A percentile compares a stretch with the other conserved stretches of the same genome.
These are phyloP conservation scores for Phyllotis vaccarum DNA, from an alignment of 2,797 vertebrate genomes.

Conservation along the genomic window DNA sequence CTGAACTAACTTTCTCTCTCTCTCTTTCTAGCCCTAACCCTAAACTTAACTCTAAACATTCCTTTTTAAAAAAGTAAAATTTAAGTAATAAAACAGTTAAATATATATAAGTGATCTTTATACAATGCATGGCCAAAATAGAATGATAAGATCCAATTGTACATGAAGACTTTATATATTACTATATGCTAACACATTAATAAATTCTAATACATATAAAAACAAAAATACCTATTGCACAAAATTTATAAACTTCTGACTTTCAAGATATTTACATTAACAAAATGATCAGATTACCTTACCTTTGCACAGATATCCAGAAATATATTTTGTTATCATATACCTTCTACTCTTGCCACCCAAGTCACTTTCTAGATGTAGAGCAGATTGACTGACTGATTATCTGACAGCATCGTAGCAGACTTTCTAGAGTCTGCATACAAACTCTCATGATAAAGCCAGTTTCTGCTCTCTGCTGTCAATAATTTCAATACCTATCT, in stretches of 20 bases:
- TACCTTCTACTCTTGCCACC: neutral
- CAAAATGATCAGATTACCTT: neutral
- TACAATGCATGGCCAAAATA: neutral
- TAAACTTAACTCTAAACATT: neutral
- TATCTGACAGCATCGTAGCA: neutral
- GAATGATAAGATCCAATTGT: neutral
- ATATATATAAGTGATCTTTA: neutral
- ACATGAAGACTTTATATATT: too few relatives aligned
- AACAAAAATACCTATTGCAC: neutral
- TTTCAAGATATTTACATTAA: neutral
- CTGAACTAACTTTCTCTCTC: neutral
- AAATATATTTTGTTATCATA: neutral
- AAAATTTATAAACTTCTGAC: neutral
- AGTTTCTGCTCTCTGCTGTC: neutral
- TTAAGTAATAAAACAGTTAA: neutral
- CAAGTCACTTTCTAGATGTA: neutral
- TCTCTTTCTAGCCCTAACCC: too few relatives aligned
- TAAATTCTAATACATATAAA: neutral
- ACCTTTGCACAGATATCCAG: neutral
- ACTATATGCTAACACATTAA: neutral
- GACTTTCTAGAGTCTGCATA: neutral
- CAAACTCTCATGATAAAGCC: neutral
- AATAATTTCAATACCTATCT: neutral
- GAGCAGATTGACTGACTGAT: neutral
- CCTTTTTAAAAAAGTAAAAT: constrained; percentile 13